phyloP scores from a whole-genome alignment of 2,113 vertebrate genomes.

The Hypocryptadius cinnamomeus region DNA sequence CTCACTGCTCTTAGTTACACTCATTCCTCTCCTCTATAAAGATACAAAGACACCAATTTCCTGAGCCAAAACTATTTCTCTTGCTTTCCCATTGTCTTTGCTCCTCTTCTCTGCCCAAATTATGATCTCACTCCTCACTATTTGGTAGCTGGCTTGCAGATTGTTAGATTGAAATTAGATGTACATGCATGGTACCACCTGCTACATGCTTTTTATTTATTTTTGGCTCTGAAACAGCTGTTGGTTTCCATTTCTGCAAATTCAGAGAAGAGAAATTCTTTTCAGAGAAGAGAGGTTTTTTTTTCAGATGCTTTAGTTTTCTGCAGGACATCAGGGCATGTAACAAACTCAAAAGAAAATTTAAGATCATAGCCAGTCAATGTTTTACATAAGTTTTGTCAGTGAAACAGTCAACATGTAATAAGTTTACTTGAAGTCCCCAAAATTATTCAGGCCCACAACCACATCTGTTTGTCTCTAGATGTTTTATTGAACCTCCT shows the following conservation, averaged over 20 bases:
- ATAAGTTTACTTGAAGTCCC: neutral
- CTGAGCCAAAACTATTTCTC: neutral
- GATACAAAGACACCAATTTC: neutral
- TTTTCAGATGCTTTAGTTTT: neutral
- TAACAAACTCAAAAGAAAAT: neutral
- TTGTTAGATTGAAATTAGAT: neutral
- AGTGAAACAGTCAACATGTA: neutral
- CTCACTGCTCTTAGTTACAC: neutral
- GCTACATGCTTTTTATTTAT: neutral
- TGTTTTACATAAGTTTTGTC: neutral
- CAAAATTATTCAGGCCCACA: neutral
- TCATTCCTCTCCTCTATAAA: neutral
- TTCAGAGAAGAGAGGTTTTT: too few species aligned
- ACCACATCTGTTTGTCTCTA: neutral
- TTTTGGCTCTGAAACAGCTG: constrained; percentile 17
- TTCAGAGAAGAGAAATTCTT: neutral
- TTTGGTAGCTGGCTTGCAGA: neutral
- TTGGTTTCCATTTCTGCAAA: neutral
- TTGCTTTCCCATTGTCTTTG: neutral
- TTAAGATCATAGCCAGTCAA: neutral
- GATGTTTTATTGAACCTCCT: neutral
- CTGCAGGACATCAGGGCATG: neutral
- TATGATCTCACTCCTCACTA: neutral
- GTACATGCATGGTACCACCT: constrained; percentile 23
- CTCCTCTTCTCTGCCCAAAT: neutral